Percentiles rank a stretch among this genome's conserved stretches.
These are phyloP conservation scores for Thamnophis sirtalis DNA, from an alignment of 2,113 vertebrate species.

Conservation along the genomic window DNA sequence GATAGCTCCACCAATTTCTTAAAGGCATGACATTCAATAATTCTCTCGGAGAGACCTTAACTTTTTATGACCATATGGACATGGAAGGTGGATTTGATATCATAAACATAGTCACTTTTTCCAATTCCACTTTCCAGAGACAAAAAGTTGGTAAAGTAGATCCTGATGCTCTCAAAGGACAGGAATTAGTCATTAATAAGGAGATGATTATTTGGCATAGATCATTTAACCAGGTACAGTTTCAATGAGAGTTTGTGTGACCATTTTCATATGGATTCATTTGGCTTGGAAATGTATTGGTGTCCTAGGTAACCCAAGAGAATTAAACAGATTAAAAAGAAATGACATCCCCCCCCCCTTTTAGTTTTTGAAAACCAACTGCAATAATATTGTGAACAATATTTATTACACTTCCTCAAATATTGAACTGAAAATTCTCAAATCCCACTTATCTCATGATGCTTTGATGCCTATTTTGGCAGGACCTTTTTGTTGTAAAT, in stretches of 20 bases:
- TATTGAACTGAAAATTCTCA: too few relatives aligned
- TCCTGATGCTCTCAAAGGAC: background rate
- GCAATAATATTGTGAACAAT: too few relatives aligned
- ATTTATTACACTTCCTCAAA: too few relatives aligned
- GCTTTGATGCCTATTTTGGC: background rate
- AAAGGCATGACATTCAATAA: background rate
- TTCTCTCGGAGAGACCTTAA: background rate
- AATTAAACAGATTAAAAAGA: too few relatives aligned
- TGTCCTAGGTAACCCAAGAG: too few relatives aligned
- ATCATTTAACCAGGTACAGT: background rate
- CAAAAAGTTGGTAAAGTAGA: background rate
- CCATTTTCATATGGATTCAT: background rate
- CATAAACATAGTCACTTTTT: background rate
- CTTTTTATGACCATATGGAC: background rate
- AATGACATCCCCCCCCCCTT: too few relatives aligned
- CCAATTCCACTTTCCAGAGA: background rate
- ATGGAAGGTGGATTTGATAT: background rate
- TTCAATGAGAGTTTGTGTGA: background rate
- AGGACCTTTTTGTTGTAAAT: background rate
- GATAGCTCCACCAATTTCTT: constrained; percentile 1
- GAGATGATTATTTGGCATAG: background rate
- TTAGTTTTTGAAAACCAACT: too few relatives aligned
- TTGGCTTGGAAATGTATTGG: background rate
- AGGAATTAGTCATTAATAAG: background rate
- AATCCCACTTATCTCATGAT: too few relatives aligned